These are phyloP conservation scores for Acromyrmex heyeri DNA, from an alignment of 1,140 invertebrate genomes.

Conservation along the genomic window DNA sequence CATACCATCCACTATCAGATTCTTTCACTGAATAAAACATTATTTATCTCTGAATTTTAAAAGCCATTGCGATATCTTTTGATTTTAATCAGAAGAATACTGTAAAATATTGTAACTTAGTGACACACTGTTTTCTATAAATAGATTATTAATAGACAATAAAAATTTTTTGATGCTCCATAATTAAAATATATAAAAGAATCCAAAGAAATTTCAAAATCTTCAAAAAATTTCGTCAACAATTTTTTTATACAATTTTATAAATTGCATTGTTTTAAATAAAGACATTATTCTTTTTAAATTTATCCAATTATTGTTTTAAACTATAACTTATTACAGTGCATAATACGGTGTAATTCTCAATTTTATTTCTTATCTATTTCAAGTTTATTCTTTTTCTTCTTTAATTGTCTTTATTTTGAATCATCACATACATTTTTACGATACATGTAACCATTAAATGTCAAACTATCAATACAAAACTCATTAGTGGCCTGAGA, in stretches of 20 bases:
- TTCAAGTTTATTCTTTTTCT: background rate
- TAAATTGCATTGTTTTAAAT: slow-evolving; percentile 2
- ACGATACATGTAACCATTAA: background rate
- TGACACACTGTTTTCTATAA: background rate
- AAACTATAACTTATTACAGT: background rate
- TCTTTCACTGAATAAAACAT: background rate
- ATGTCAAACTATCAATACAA: slow-evolving; percentile 44
- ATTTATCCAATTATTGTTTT: slow-evolving; percentile 18
- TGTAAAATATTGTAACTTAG: background rate
- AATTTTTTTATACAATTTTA: background rate
- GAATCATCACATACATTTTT: background rate
- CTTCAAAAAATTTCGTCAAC: background rate
- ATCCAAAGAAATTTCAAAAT: background rate
- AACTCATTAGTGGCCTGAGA: slow-evolving; percentile 19
- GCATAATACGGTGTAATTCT: background rate
- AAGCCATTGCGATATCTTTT: background rate
- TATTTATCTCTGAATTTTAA: background rate
- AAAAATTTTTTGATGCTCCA: background rate
- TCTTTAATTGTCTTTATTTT: no score
- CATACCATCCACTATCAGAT: background rate
- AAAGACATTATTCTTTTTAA: background rate
- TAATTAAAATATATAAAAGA: background rate
- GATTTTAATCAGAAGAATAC: background rate
- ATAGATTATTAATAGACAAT: background rate
- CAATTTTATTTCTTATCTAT: slow-evolving; percentile 1